A percentile compares a stretch with the other conserved stretches of the same genome.
phyloP scores from a whole-genome alignment of 2,113 vertebrate genomes.

The Sarotherodon lohbergeri region DNA sequence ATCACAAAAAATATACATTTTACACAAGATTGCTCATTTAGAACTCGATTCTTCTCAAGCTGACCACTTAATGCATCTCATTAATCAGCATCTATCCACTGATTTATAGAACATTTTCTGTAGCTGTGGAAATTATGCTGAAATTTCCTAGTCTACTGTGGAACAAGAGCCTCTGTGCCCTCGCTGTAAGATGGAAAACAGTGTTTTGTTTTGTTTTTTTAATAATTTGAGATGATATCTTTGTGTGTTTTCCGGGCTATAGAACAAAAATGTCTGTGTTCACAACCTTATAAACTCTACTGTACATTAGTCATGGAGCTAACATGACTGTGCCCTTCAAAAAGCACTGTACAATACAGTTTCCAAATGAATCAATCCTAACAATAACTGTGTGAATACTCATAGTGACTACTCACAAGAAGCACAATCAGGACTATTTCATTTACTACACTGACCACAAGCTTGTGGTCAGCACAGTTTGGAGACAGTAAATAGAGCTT shows the following conservation, averaged over 20 bases:
- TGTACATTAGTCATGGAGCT: slow-evolving; percentile 15
- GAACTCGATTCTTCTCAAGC: not conserved
- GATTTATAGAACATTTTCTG: not conserved
- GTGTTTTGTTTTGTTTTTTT: not conserved
- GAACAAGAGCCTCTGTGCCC: not conserved
- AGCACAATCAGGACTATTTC: slow-evolving; percentile 4
- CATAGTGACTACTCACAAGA: slow-evolving; percentile 19
- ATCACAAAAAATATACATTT: not conserved
- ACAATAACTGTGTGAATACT: slow-evolving; percentile 15
- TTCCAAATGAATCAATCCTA: not conserved
- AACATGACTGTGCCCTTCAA: slow-evolving; percentile 4
- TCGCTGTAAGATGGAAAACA: not conserved
- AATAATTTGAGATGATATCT: slow-evolving; percentile 10
- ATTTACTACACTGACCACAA: not conserved
- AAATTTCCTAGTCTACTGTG: not conserved
- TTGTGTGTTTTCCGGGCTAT: not conserved
- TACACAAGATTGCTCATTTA: not conserved
- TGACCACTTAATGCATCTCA: not conserved
- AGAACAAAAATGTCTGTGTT: slow-evolving; percentile 2
- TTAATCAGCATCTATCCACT: not conserved
- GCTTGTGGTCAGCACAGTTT: not conserved
- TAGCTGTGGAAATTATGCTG: not conserved
- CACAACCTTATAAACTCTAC: slow-evolving; percentile 2
- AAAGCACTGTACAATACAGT: not conserved
- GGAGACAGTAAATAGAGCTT: not conserved